Base-by-base conservation (phyloP, 2,797 vertebrate genomes). In the Amazonetta brasiliensis region DNA sequence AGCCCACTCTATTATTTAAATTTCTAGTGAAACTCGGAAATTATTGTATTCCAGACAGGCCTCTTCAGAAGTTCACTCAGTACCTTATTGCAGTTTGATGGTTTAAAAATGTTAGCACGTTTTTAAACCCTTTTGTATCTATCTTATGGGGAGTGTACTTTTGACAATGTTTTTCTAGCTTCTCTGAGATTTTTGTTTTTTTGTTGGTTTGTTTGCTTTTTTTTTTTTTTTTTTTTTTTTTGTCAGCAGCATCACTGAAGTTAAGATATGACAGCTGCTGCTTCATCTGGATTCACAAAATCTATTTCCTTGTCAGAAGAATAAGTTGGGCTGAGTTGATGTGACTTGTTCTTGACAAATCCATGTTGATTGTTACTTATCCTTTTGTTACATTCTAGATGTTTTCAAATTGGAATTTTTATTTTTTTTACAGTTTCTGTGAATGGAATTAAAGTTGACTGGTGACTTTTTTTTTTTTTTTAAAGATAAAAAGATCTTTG, bases 251-350 rank as follows among this genome's bases (percentile, higher is more conserved):
- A 23, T 82, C 26, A 21, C 37, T 92, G 58, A 79, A 90, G 50
- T 92, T 41, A 62, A 75, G 54, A 62, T 84, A 54, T 69, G 80
- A 84, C 62, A 91, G 37, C 59, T 90, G 37, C 37, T 88, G 26
- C 41, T 91, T 88, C 59, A 60, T 91, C 64, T 90, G 87, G n/a
- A 72, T 90, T 84, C 37, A 87, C 43, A 81, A 30, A 94, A 84
- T 56, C 16, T 81, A 21, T 69, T 76, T 92, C 30, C 15, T 75
- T 95, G 76, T 86, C 73, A 28, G 9, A 86, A 33, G 58, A 85
- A 39, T 92, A 75, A 84, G 80, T 87, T 72, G 67, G 59, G 14
- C 64, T 81, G 54, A 5, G 25, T 78, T 75, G 28, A 81, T 75
- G 31, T 62, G 44, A 90, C 79, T 86, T 94, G 20, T 84, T 91